Conservation (phyloP, 2,113 vertebrate species). For the Neolamprologus falcicula region DNA sequence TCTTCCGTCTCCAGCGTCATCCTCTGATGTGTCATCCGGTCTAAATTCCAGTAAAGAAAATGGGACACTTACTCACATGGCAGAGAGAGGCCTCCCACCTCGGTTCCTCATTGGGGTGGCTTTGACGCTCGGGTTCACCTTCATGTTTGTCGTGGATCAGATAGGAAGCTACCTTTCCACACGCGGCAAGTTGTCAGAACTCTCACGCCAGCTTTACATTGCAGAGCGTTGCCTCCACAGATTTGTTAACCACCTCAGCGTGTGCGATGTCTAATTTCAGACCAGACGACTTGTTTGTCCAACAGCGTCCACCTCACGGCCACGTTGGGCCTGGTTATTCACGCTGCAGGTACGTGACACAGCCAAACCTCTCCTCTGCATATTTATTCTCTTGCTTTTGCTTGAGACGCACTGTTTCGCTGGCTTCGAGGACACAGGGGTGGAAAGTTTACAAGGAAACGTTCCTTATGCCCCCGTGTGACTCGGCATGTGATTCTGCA, state of each 20-base stretch:
- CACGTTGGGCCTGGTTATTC: slow-evolving; percentile 76
- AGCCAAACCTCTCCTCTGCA: not conserved
- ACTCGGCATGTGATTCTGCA: slow-evolving; percentile 19
- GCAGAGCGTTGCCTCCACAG: not conserved
- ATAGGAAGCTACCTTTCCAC: slow-evolving; percentile 61
- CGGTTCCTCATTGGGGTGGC: slow-evolving; percentile 68
- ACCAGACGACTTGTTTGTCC: slow-evolving; percentile 9
- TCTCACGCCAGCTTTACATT: not conserved
- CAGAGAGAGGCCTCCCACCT: slow-evolving; percentile 24
- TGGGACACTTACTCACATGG: not conserved
- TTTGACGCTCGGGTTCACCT: slow-evolving; percentile 71
- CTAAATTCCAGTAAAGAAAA: slow-evolving; percentile 20
- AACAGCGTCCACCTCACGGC: slow-evolving; percentile 63
- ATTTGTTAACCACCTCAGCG: not conserved
- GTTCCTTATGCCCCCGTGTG: slow-evolving; percentile 1
- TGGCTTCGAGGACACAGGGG: not conserved
- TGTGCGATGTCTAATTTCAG: slow-evolving; percentile 46
- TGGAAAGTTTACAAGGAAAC: not conserved
- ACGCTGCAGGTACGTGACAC: slow-evolving; percentile 69
- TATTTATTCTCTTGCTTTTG: not conserved
- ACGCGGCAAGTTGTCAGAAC: slow-evolving; percentile 42
- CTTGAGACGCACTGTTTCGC: not conserved
- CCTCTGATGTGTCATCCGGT: not conserved
- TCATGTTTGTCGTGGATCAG: slow-evolving; percentile 79
- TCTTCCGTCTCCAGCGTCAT: slow-evolving; percentile 32